Base-by-base conservation (phyloP, 1,140 invertebrate genomes). In the Nephotettix cincticeps region DNA sequence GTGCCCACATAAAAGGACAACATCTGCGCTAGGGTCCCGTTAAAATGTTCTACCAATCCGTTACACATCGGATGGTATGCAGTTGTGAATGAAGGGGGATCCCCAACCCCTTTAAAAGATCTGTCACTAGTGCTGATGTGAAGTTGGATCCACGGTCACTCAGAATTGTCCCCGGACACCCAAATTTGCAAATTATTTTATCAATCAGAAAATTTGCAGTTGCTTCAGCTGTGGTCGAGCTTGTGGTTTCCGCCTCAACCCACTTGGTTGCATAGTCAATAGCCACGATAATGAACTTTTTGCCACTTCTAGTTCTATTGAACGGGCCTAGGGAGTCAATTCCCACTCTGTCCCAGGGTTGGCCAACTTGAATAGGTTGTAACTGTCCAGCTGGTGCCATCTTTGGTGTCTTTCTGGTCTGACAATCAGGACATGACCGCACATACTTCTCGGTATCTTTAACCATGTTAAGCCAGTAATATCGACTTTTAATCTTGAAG, bases 1-100 rank as follows among this genome's bases (percentile, higher is more conserved):
- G 47, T 51, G 14, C 14, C 14, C 21, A 51, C 47, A 21, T 51
- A 51, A n/a, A 19, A 21, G 14, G 47, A 51, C 47, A 51, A 21
- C 47, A 51, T 51, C 21, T 51, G 47, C 19, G 47, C 47, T 51
- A 51, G 21, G 3, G 47, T 51, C 21, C 47, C 47, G 27, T 61
- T 61, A 61, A 61, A 61, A 61, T 61, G 56, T n/a, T 61, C 25
- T 28, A 61, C 56, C 13, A 61, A 23, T 27, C 56, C 56, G 25
- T 61, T 61, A n/a, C 25, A 61, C 25, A 28, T 28, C 9, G 56
- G 25, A 23, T 61, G 56, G 25, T 61, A 61, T 14, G 56, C 56
- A 13, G 56, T 61, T 27, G 21, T 61, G 25, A 27, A 61, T 25
- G 21, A 61, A 13, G 56, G 13, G 13, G 14, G 56, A 13, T 21